Conservation (phyloP, 2,888 invertebrate species). For the Nasonovia ribisnigri region DNA sequence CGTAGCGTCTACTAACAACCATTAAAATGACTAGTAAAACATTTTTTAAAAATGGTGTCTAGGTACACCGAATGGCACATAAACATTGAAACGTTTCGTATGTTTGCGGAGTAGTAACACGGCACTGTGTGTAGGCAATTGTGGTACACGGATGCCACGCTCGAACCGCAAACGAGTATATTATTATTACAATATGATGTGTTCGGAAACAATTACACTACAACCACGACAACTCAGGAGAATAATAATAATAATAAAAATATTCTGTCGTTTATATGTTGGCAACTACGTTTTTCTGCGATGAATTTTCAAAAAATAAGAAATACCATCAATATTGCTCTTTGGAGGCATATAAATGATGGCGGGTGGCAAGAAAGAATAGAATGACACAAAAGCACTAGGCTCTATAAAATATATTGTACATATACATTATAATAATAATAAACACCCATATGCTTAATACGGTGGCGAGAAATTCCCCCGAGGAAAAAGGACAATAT, state of each 20-base stretch:
- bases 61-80: not conserved
- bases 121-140: conserved; percentile 43
- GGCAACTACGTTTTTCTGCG: not conserved
- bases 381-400: not conserved
- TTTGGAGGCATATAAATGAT: not conserved
- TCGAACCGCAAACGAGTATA: not conserved
- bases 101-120: not conserved
- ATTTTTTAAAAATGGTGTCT: not conserved
- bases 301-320: not conserved
- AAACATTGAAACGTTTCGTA: not conserved
- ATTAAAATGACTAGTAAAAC: not conserved
- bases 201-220: not conserved
- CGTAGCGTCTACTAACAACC: not conserved
- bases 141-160: not conserved
- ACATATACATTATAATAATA: not conserved
- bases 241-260: conserved; percentile 4
- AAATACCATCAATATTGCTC: not conserved
- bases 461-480: not conserved
- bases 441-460: conserved; percentile 11
- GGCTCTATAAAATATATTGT: not conserved
- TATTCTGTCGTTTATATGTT: not conserved
- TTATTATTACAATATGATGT: not conserved
- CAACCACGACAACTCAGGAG: not conserved
- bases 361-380: not conserved
- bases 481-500: not conserved